These are phyloP conservation scores for Gryon sp. DNA, from an alignment of 1,140 invertebrate species.

Conservation along the genomic window DNA sequence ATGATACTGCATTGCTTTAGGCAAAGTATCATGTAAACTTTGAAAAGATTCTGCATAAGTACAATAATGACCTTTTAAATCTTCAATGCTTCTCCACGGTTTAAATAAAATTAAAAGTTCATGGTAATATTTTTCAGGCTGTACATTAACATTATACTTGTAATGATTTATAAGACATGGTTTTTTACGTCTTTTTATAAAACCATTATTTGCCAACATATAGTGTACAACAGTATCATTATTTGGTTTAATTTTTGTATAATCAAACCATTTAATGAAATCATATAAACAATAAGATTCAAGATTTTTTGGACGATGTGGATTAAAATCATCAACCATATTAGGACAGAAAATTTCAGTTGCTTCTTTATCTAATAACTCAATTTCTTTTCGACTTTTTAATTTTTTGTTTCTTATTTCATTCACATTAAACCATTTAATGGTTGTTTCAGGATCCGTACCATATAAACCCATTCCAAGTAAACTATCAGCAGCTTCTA, in stretches of 20 bases:
- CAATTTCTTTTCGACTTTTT: constrained; percentile 45
- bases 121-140: no score
- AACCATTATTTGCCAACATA: constrained; percentile 6
- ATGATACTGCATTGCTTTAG: no score
- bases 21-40: no score
- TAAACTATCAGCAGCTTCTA: no score
- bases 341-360: constrained; percentile 59
- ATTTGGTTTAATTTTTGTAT: constrained; percentile 3
- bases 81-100: no score
- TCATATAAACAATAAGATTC: no score
- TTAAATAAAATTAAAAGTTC: no score
- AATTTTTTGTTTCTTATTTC: constrained; percentile 47
- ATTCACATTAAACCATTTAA: constrained; percentile 66
- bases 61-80: no score
- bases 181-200: constrained; percentile 51
- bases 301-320: constrained; percentile 49
- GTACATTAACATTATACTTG: no score
- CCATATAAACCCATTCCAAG: no score
- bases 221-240: constrained; percentile 19
- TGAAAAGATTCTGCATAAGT: no score
- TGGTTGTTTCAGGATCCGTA: constrained; percentile 57
- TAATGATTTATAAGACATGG: constrained; percentile 52
- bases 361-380: constrained; percentile 42
- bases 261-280: constrained; percentile 16
- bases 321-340: constrained; percentile 60